Evolutionary conservation across 2,888 invertebrate genomes (phyloP), one percentile per base, ranked within the genome.

Genomic region (Erebia ligea): DNA sequence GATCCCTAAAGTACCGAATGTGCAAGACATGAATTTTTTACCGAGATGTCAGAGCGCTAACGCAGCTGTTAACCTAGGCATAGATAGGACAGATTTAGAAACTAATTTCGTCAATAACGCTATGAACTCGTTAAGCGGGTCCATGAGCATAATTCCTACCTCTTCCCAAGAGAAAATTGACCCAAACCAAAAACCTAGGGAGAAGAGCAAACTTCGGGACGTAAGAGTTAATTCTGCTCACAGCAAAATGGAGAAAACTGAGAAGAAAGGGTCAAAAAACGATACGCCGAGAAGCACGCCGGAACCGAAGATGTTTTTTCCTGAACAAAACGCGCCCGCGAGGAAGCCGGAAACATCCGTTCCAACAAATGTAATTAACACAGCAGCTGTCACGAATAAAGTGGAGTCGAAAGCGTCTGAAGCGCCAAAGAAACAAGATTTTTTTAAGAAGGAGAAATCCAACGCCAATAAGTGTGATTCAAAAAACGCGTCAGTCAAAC

Each of bases 391-490:
- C 19, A 85, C 88, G 0, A 86, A 82, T 76, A 93, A 93, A 80
- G 82, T 82, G 1, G 93, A 94, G 17, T 79, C 86, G 0, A 93
- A 93, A 80, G 71, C 84, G 3, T 84, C 80, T 10, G 94, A 93
- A 71, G 86, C 89, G 10, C 89, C 90, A 1, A 94, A 93, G 75
- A 94, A 94, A 69, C 93, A 92, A 81, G 94, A 94, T 84, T 91
- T 89, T 89, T 93, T 88, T 84, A 93, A 93, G 86, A 93, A 93
- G 74, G 92, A 90, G 80, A 94, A 92, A 79, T 88, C 90, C 1
- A 92, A 80, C 78, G 79, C 84, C 15, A 80, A 85, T 17, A 93
- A 88, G 76, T 90, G 87, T 54, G 89, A 88, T 3, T 81, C 87
- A 2, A 93, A 92, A 77, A 88, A 84, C 67, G 73, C 86, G 0